Percentiles rank a stretch among this genome's conserved stretches.
Evolutionary conservation across 2,797 vertebrate species (phyloP).

Genomic region (Myotis myotis): DNA sequence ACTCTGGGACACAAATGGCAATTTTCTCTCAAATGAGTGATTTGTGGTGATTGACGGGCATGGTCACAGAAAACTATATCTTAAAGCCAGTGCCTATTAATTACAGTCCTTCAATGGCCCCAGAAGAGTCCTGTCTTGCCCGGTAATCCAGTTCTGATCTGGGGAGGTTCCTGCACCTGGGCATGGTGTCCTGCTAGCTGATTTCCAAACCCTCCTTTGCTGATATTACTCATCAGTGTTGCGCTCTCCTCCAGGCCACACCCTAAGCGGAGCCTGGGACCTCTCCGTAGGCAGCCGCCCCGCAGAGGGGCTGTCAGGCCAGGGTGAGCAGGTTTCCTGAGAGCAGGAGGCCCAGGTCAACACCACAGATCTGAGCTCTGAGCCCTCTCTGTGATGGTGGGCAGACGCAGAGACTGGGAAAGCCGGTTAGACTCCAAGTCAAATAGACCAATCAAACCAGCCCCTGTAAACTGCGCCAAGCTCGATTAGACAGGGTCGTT

Average conservation of each 20-base stretch:
- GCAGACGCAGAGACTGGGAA: background rate
- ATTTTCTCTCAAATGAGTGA: background rate
- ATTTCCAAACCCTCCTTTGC: background rate
- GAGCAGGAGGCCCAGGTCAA: background rate
- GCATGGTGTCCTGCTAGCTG: background rate
- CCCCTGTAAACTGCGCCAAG: background rate
- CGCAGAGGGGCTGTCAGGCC: background rate
- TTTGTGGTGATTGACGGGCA: background rate
- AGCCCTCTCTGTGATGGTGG: background rate
- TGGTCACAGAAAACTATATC: background rate
- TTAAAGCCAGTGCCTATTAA: background rate
- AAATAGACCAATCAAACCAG: background rate
- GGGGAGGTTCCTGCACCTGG: background rate
- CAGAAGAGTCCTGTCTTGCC: background rate
- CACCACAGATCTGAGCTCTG: fast-evolving
- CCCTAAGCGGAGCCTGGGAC: background rate
- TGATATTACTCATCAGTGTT: background rate
- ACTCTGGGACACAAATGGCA: background rate
- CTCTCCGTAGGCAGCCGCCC: background rate
- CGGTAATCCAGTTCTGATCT: background rate
- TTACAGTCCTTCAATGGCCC: background rate
- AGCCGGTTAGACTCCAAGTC: background rate
- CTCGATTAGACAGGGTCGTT: background rate
- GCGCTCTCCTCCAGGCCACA: background rate
- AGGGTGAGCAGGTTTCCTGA: background rate